These are phyloP conservation scores for Phasia obesa DNA, from an alignment of 2,888 invertebrate genomes.

Conservation along the genomic window DNA sequence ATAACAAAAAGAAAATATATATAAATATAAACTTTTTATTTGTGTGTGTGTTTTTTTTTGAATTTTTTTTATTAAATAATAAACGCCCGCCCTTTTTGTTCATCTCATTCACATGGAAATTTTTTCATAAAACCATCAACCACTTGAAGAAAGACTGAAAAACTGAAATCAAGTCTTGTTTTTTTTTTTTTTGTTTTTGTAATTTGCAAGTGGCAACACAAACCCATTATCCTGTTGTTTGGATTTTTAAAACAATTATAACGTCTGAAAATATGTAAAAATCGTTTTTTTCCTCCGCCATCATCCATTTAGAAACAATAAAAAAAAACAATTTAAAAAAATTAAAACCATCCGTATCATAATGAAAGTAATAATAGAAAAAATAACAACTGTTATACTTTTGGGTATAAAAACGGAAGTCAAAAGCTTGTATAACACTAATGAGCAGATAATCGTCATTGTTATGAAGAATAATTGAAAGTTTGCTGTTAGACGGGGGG, in stretches of 20 bases:
- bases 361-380: not conserved
- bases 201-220: constrained; percentile 62
- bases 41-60: constrained; percentile 41
- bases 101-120: constrained; percentile 69
- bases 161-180: constrained; percentile 57
- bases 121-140: constrained; percentile 52
- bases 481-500: constrained; percentile 51
- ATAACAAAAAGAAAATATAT: constrained; percentile 75
- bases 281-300: constrained; percentile 40
- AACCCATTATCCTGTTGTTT: constrained; percentile 66
- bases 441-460: constrained; percentile 71
- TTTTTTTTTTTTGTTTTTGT: constrained; percentile 26
- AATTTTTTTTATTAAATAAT: constrained; percentile 61
- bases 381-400: constrained; percentile 60
- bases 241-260: constrained; percentile 62
- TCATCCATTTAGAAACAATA: constrained; percentile 43
- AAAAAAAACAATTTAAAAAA: constrained; percentile 5
- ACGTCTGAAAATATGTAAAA: constrained; percentile 58
- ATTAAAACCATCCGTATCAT: not conserved
- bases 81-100: constrained; percentile 68
- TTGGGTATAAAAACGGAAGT: constrained; percentile 51
- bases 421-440: constrained; percentile 68
- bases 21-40: constrained; percentile 34
- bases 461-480: constrained; percentile 46
- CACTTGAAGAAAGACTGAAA: constrained; percentile 59